phyloP scores from a whole-genome alignment of 2,797 vertebrate species.

The Pipistrellus nathusii region DNA sequence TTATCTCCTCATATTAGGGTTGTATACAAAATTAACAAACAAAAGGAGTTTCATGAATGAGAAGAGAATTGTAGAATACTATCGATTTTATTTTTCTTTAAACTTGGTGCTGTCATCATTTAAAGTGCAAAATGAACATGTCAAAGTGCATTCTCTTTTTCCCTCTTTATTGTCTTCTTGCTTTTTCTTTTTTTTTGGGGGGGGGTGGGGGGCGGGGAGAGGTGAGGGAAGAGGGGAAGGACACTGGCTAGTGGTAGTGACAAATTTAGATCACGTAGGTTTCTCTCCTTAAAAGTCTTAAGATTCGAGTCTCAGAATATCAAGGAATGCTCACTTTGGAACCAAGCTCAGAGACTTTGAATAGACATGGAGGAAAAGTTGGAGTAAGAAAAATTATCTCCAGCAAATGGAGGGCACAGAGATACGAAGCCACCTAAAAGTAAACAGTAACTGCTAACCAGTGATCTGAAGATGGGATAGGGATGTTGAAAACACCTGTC shows the following conservation, averaged over 20 bases:
- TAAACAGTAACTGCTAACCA: background rate
- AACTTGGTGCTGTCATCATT: background rate
- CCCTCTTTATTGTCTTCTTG: background rate
- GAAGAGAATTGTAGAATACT: background rate
- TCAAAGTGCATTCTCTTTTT: background rate
- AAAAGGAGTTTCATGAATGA: background rate
- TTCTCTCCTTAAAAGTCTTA: constrained; percentile 19
- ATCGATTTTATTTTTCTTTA: constrained; percentile 37
- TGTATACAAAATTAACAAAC: background rate
- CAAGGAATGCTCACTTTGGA: background rate
- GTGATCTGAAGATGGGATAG: background rate
- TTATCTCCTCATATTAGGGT: background rate
- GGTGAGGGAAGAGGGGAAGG: background rate
- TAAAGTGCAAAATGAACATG: background rate
- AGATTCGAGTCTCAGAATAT: background rate
- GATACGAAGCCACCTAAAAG: background rate
- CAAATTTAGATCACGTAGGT: background rate
- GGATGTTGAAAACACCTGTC: background rate
- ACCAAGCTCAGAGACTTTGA: background rate
- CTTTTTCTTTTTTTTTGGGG: background rate
- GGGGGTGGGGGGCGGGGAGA: rapidly evolving
- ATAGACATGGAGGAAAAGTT: background rate
- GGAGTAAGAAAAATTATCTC: background rate
- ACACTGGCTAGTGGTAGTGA: background rate
- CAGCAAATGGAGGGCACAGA: background rate